phyloP scores from a whole-genome alignment of 2,888 invertebrate species.

The Autographa pulchrina region DNA sequence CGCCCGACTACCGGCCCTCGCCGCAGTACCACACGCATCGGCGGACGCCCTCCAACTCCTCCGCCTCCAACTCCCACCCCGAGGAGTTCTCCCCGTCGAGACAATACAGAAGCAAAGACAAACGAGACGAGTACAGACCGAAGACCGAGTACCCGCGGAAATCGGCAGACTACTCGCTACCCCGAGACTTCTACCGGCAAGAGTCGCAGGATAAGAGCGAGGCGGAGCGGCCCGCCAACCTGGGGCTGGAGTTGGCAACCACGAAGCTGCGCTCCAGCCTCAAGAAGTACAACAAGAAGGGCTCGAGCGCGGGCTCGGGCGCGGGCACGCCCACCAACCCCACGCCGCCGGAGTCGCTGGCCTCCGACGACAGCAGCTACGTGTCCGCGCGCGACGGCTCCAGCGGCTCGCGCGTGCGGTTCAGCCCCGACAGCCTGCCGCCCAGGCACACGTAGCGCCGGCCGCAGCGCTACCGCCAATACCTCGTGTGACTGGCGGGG shows the following conservation, averaged over 20 bases:
- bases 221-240: conserved; percentile 82
- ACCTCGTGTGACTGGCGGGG: conserved; percentile 80
- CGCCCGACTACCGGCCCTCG: conserved; percentile 77
- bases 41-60: conserved; percentile 94
- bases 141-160: conserved; percentile 82
- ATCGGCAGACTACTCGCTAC: conserved; percentile 78
- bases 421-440: conserved; percentile 93
- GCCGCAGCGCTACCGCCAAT: conserved; percentile 85
- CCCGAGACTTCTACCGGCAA: conserved; percentile 80
- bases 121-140: conserved; percentile 73
- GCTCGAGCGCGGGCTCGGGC: conserved; percentile 93
- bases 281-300: conserved; percentile 91
- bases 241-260: conserved; percentile 91
- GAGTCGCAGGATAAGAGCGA: conserved; percentile 77
- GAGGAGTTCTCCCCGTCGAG: conserved; percentile 85
- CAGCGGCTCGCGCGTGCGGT: conserved; percentile 92
- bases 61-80: conserved; percentile 88
- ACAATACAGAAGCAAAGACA: conserved; percentile 74
- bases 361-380: conserved; percentile 96
- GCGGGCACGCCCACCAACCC: conserved; percentile 94
- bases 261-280: conserved; percentile 94
- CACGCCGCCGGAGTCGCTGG: conserved; percentile 95
- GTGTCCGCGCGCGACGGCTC: conserved; percentile 95
- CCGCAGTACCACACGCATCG: conserved; percentile 90
- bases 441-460: conserved; percentile 87